Evolutionary conservation across 2,888 invertebrate genomes (phyloP), one percentile per base, ranked within the genome.

Genomic region (Drosophila hamatofila): DNA sequence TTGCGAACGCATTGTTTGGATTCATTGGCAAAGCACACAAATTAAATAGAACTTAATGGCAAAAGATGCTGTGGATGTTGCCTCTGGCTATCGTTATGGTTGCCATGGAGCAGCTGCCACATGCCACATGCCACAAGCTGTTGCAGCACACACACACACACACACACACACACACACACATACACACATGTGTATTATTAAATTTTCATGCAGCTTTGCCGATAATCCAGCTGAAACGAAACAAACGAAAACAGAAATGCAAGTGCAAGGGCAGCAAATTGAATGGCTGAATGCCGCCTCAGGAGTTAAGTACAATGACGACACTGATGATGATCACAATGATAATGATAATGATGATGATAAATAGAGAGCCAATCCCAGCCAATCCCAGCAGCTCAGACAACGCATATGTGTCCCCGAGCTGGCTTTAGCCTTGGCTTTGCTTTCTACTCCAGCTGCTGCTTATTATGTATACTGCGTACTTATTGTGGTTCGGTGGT

Each of bases 171-270:
- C n/a, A 57, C 48, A 27, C 6, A 51, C 51, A 56, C 49, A 72
- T 44, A 30, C n/a, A 57, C 48, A 27, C 6, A 51, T 48, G 52
- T 16, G 67, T 65, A 83, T 86, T 89, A 90, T 90, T 86, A 88
- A 88, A 88, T 90, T 88, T 89, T 83, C 81, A 90, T 86, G 84
- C 78, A 87, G 79, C 89, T 89, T 80, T 81, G 71, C 84, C 70
- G 81, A 72, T 89, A 89, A 88, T 78, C 83, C 83, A 37, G 48
- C 39, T 46, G 37, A 44, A 49, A 48, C 27, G 75, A 75, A 79
- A 75, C 75, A 71, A 69, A 63, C 44, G 59, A 59, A 74, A 63
- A 54, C 44, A 68, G 46, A 63, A 66, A 60, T 63, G 76, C 80
- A 80, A 79, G 49, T 75, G 77, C 75, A 54, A 51, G 62, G 66